These are phyloP conservation scores for Diplosoma virens DNA, from an alignment of 23 tunicate genomes.

Conservation along the genomic window DNA sequence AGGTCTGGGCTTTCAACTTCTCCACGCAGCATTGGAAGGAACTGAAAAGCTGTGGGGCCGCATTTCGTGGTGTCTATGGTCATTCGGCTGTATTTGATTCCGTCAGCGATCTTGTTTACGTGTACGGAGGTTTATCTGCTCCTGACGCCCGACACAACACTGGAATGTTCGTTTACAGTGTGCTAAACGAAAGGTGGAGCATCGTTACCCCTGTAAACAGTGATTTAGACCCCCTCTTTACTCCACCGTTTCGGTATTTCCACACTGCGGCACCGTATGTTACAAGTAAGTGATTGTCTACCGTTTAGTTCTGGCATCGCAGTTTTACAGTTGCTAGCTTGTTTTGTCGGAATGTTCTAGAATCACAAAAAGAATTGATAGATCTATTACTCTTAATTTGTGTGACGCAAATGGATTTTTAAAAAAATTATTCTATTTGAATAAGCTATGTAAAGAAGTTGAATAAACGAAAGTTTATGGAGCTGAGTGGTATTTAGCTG, in stretches of 20 bases:
- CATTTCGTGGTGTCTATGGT: conserved; percentile 29
- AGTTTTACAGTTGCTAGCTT: no score
- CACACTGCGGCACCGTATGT: conserved; percentile 31
- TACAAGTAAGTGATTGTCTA: conserved; percentile 10
- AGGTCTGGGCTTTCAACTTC: conserved; percentile 23
- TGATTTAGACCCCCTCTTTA: neutral
- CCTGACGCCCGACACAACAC: neutral
- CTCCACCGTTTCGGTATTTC: conserved; percentile 23
- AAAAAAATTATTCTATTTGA: no score
- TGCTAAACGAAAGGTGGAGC: neutral
- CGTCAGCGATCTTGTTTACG: conserved; percentile 15
- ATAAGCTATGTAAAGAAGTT: no score
- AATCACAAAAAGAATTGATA: no score
- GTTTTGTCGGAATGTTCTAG: no score
- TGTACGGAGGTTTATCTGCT: conserved; percentile 26
- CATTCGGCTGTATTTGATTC: conserved; percentile 35
- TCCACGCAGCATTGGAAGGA: neutral
- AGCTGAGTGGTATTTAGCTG: no score
- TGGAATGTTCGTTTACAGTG: neutral
- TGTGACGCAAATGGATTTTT: no score
- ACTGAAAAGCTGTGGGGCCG: neutral
- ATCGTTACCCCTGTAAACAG: neutral
- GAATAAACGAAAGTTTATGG: no score
- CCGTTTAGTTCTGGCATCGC: no score
- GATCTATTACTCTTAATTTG: no score